Conservation (phyloP, 2,113 vertebrate genomes). For the Pedionomus torquatus region DNA sequence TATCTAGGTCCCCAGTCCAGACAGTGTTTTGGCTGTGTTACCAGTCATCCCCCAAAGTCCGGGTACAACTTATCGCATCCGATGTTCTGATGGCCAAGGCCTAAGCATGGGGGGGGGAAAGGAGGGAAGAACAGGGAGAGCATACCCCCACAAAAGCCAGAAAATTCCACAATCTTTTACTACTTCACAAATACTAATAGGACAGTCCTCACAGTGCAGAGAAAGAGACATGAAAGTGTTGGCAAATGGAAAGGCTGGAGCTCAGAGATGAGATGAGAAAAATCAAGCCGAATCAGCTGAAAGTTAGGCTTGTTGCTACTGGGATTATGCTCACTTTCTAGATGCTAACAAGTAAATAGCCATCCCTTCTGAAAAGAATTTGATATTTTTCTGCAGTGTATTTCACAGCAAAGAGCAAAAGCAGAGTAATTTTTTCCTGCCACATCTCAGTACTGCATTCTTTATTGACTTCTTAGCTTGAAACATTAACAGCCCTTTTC, state of each 20-base stretch:
- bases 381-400: neutral
- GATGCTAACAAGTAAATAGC: neutral
- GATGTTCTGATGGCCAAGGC: no score
- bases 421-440: neutral
- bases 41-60: no score
- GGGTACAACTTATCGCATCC: no score
- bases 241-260: neutral
- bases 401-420: neutral
- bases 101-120: no score
- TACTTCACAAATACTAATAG: neutral
- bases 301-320: neutral
- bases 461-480: neutral
- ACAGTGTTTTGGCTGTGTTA: no score
- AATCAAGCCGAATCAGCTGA: neutral
- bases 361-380: neutral
- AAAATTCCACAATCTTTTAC: neutral
- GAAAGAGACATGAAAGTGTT: neutral
- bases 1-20: no score
- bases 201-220: fast-evolving
- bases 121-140: no score
- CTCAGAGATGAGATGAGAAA: neutral
- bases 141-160: no score
- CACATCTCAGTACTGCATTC: neutral
- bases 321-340: neutral
- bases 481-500: neutral